Base-by-base conservation (phyloP, 2,797 vertebrate genomes). In the Acanthurus tractus region DNA sequence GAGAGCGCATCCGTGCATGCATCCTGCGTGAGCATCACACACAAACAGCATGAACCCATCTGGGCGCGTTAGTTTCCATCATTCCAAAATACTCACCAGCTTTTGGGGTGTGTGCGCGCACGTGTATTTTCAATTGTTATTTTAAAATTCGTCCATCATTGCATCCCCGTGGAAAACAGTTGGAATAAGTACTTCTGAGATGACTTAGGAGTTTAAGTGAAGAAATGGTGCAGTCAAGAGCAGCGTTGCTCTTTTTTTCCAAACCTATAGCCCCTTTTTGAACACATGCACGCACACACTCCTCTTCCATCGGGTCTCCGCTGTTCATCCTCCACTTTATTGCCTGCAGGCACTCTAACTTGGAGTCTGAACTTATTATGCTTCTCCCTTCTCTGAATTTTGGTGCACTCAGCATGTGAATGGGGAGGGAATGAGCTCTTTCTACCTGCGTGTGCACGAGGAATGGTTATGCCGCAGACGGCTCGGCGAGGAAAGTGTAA, bases 331-430 rank as follows among this genome's bases (percentile, higher is more conserved):
- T 85, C 82, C 70, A 83, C 79, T 86, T 88, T 86, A 82, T 80
- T 79, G 82, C 91, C 88, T 84, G 46, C 78, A 83, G 89, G 90
- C 87, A 70, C 84, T 92, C 85, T 84, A 82, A 91, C 81, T 89
- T 65, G 66, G 86, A 89, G 82, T 89, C 82, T 86, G 87, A 88
- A 87, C 86, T 90, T 90, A 90, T 89, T 91, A 90, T 84, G 83
- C 86, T 20, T 81, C 87, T 76, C 82, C 78, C 81, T 44, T 74
- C 76, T 74, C 83, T 70, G 83, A 84, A 87, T 90, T 86, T 86
- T 66, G 83, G 84, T 81, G 86, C 86, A 85, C 84, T 88, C 83
- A 78, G 82, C 87, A 71, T 81, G 76, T 78, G 87, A 88, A 87
- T 86, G 79, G 78, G 63, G 70, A 49, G 57, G 81, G 78, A 87